A percentile compares a stretch with the other conserved stretches of the same genome.
Evolutionary conservation across 2,888 invertebrate species (phyloP).

Genomic region (Athrips mouffetella): DNA sequence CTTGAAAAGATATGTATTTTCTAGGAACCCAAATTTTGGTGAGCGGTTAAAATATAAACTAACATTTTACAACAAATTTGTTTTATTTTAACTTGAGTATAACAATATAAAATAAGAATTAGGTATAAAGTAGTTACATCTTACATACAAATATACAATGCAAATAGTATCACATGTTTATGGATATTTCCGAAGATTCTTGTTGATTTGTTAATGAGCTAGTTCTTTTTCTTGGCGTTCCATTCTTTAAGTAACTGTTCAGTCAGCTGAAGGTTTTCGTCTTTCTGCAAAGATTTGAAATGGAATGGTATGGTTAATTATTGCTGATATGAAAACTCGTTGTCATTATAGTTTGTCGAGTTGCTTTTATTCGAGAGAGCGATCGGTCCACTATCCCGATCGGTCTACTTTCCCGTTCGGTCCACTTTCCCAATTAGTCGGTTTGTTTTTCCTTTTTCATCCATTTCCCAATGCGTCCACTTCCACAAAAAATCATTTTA

Average conservation of each 20-base stretch:
- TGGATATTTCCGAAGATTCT: not conserved
- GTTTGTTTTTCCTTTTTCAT: too few relatives aligned
- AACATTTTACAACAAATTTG: not conserved
- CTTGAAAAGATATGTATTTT: not conserved
- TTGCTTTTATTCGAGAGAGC: too few relatives aligned
- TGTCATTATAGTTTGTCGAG: too few relatives aligned
- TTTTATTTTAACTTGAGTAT: not conserved
- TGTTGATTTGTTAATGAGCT: too few relatives aligned
- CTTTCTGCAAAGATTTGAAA: conserved; percentile 83
- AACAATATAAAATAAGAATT: not conserved
- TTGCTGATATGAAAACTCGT: too few relatives aligned
- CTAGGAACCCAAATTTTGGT: conserved; percentile 1
- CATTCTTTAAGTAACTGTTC: conserved; percentile 81
- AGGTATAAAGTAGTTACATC: not conserved
- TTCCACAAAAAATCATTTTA: too few relatives aligned
- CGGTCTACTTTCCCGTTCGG: too few relatives aligned
- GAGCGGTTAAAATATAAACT: not conserved
- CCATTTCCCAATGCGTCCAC: too few relatives aligned
- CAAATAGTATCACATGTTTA: not conserved
- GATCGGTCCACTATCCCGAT: too few relatives aligned
- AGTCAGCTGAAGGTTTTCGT: conserved; percentile 83
- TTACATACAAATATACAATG: not conserved
- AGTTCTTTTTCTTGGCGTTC: conserved; percentile 49
- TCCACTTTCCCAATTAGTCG: too few relatives aligned
- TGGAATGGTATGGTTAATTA: too few relatives aligned